A percentile compares a stretch with the other conserved stretches of the same genome.
These are phyloP conservation scores for Silurus asotus DNA, from an alignment of 2,113 vertebrate species.

Conservation along the genomic window DNA sequence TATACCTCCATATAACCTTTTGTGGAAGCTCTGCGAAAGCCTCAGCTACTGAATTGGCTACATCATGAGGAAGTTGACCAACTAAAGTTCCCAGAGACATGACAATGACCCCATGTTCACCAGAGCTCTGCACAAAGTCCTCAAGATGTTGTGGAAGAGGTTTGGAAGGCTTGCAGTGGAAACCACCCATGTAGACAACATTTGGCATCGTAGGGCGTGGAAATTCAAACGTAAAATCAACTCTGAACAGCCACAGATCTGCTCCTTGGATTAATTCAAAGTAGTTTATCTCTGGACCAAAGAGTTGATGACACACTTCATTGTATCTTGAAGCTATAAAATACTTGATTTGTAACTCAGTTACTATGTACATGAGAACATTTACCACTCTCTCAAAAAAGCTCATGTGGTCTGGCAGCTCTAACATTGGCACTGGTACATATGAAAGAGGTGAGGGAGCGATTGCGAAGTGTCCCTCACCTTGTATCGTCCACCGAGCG, in stretches of 20 bases:
- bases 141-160: constrained; percentile 51
- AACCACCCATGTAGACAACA: constrained; percentile 47
- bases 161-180: constrained; percentile 48
- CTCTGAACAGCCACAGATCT: constrained; percentile 51
- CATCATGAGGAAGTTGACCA: constrained; percentile 46
- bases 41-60: constrained; percentile 41
- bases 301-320: background rate
- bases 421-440: constrained; percentile 48
- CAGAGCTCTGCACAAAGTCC: constrained; percentile 54
- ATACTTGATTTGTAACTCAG: constrained; percentile 8
- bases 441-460: constrained; percentile 61
- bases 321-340: background rate
- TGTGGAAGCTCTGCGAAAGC: constrained; percentile 52
- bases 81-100: constrained; percentile 54
- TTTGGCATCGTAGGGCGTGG: constrained; percentile 53
- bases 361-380: constrained; percentile 32
- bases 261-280: constrained; percentile 26
- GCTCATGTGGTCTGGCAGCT: constrained; percentile 53
- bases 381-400: constrained; percentile 55
- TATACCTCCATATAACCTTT: constrained; percentile 50
- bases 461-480: constrained; percentile 54
- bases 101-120: constrained; percentile 50
- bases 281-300: constrained; percentile 34
- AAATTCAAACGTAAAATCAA: constrained; percentile 50
- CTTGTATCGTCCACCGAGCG: constrained; percentile 51